These are phyloP conservation scores for Scaptomyza reducta DNA, from an alignment of 2,888 invertebrate genomes.

Conservation along the genomic window DNA sequence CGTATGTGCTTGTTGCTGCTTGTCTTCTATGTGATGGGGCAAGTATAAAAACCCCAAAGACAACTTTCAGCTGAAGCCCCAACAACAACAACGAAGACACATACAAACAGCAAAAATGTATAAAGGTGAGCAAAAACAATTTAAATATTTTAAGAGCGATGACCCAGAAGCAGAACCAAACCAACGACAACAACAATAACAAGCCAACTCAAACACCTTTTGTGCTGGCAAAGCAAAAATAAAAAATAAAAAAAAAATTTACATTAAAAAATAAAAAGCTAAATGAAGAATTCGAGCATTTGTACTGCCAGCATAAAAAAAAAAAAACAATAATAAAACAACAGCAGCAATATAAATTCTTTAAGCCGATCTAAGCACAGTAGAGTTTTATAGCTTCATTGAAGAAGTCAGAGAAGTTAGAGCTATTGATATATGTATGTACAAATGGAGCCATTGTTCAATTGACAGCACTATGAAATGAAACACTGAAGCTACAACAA, in stretches of 20 bases:
- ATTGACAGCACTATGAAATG: constrained; percentile 12
- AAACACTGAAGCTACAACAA: constrained; percentile 4
- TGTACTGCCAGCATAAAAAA: constrained; percentile 23
- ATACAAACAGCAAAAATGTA: constrained; percentile 13
- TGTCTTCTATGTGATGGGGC: constrained; percentile 76
- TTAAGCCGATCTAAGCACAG: constrained; percentile 6
- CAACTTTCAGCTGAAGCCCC: constrained; percentile 79
- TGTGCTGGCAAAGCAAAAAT: constrained; percentile 55
- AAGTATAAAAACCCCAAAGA: constrained; percentile 67
- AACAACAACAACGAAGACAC: constrained; percentile 32
- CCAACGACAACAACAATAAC: constrained; percentile 36
- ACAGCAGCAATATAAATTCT: constrained; percentile 5
- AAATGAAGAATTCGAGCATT: constrained; percentile 50
- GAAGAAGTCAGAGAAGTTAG: constrained; percentile 39
- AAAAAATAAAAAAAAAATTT: constrained; percentile 26
- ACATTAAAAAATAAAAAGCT: constrained; percentile 36
- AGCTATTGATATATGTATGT: constrained; percentile 5
- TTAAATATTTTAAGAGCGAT: constrained; percentile 81
- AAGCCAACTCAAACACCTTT: constrained; percentile 70
- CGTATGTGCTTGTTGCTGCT: constrained; percentile 14
- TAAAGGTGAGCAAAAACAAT: constrained; percentile 61
- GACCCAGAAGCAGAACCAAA: constrained; percentile 73
- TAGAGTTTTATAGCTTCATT: constrained; percentile 30
- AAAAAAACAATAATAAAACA: constrained; percentile 10
- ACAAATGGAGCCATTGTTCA: constrained; percentile 19